A percentile compares a stretch with the other conserved stretches of the same genome.
Evolutionary conservation across 2,113 vertebrate species (phyloP).

Genomic region (Capreolus pygargus): DNA sequence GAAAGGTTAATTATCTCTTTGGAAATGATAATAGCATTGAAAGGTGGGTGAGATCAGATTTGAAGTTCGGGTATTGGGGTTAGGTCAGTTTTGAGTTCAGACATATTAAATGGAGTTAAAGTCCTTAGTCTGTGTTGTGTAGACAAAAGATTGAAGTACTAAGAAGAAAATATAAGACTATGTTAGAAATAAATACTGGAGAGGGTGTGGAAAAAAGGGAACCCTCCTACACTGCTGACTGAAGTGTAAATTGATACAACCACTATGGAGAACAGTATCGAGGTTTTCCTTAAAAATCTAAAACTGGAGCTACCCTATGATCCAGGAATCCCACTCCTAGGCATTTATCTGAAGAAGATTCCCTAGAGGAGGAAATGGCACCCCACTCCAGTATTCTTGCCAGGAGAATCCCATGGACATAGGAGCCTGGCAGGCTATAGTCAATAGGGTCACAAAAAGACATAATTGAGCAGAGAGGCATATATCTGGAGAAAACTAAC

Average conservation of each 20-base stretch:
- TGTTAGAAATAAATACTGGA: background rate
- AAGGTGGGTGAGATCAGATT: background rate
- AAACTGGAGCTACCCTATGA: background rate
- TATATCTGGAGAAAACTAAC: background rate
- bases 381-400: background rate
- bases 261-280: background rate
- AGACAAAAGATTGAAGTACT: background rate
- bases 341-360: background rate
- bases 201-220: background rate
- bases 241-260: background rate
- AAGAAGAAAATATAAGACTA: background rate
- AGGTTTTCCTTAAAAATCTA: background rate
- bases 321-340: background rate
- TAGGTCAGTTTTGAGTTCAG: background rate
- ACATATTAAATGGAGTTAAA: background rate
- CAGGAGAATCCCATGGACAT: background rate
- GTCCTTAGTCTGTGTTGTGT: background rate
- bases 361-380: background rate
- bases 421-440: background rate
- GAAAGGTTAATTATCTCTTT: background rate
- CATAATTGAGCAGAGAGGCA: background rate
- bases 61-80: background rate
- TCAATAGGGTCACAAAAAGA: background rate
- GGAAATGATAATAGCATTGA: background rate
- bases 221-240: background rate